Evolutionary conservation across 2,797 vertebrate genomes (phyloP).

Genomic region (Artibeus jamaicensis): DNA sequence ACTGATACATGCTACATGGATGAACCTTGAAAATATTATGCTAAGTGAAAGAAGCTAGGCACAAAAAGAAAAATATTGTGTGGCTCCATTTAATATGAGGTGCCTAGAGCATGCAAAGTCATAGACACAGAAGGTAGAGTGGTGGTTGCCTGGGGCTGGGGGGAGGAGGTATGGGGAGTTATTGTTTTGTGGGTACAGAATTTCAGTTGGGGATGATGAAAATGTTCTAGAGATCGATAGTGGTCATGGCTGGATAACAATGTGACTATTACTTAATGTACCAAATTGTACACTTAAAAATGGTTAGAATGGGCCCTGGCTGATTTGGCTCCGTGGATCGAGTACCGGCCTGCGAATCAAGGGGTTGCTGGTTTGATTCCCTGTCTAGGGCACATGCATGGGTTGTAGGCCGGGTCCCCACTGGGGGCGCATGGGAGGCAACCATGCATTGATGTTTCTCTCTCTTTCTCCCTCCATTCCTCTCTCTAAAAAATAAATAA

Average conservation of each 20-base stretch:
- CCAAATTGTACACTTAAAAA: not conserved
- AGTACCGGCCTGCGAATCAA: too few species aligned
- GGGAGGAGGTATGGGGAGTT: not conserved
- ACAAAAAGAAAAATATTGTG: not conserved
- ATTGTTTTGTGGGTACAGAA: not conserved
- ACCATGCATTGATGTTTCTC: too few species aligned
- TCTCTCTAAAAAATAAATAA: too few species aligned
- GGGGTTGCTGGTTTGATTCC: too few species aligned
- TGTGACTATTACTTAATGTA: not conserved
- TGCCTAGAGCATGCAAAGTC: not conserved
- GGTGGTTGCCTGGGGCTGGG: not conserved
- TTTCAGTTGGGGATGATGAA: not conserved
- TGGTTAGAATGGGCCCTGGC: not conserved
- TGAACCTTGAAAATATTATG: not conserved
- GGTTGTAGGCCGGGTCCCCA: too few species aligned
- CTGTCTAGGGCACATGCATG: too few species aligned
- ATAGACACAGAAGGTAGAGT: not conserved
- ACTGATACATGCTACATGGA: not conserved
- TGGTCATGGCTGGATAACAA: not conserved
- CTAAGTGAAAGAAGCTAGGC: not conserved
- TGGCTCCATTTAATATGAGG: not conserved
- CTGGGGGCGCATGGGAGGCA: too few species aligned
- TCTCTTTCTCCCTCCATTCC: too few species aligned
- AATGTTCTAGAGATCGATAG: not conserved
- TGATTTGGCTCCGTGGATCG: too few species aligned